Conservation (phyloP, 2,888 invertebrate genomes). For the Eupithecia tripunctaria region DNA sequence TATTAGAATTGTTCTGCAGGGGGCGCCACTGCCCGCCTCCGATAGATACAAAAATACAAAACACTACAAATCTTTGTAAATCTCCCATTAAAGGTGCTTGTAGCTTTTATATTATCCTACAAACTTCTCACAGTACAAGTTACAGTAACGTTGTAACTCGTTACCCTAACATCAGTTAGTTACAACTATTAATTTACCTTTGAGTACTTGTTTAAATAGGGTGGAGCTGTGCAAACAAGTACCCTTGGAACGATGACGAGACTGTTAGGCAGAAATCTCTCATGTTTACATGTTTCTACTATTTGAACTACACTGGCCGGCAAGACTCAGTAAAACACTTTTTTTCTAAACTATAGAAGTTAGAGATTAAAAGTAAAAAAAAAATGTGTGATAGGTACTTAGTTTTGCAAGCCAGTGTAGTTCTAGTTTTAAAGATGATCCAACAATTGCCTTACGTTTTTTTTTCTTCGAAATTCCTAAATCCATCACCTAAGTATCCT, state of each 20-base stretch:
- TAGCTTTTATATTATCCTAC: neutral
- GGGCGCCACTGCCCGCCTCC: too few relatives aligned
- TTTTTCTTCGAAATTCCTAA: too few relatives aligned
- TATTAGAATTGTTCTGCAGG: too few relatives aligned
- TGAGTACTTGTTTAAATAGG: neutral
- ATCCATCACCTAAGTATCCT: too few relatives aligned
- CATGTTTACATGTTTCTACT: neutral
- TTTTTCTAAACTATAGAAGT: too few relatives aligned
- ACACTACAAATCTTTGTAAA: too few relatives aligned
- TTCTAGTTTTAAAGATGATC: neutral
- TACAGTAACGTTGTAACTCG: neutral
- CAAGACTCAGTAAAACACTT: too few relatives aligned
- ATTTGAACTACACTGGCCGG: too few relatives aligned
- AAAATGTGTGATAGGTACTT: too few relatives aligned
- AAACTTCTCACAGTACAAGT: neutral
- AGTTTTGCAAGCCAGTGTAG: too few relatives aligned
- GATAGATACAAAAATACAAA: too few relatives aligned
- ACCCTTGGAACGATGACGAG: neutral
- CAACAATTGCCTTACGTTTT: neutral
- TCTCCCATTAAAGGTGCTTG: neutral
- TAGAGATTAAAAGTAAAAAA: too few relatives aligned
- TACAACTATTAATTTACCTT: neutral
- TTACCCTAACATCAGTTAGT: slow-evolving; percentile 1
- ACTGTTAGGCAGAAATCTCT: neutral
- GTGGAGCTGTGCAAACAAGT: neutral